Percentiles rank a stretch among this genome's conserved stretches.
Evolutionary conservation across 2,113 vertebrate species (phyloP).

Genomic region (Collichthys lucidus): DNA sequence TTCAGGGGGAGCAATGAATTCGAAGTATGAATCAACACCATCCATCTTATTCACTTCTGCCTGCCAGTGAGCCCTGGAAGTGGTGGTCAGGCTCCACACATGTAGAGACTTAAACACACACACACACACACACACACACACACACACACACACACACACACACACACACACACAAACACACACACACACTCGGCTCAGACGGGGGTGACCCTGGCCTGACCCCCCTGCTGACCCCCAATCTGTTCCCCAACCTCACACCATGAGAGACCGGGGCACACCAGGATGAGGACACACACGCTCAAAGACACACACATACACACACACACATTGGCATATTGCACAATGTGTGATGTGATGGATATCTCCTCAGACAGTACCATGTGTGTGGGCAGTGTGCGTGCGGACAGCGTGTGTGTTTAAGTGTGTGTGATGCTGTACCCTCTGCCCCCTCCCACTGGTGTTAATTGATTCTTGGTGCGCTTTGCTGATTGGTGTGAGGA

Average conservation of each 20-base stretch:
- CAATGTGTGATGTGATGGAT: conserved; percentile 80
- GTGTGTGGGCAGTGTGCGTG: conserved; percentile 79
- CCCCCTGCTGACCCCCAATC: conserved; percentile 87
- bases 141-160: conserved; percentile 48
- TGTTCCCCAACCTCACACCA: conserved; percentile 85
- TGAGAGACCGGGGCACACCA: conserved; percentile 77
- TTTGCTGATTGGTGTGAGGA: conserved; percentile 89
- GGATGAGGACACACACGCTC: conserved; percentile 67
- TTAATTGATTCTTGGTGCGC: conserved; percentile 88
- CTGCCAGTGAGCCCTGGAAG: conserved; percentile 65
- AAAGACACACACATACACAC: conserved; percentile 60
- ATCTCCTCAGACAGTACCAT: conserved; percentile 84
- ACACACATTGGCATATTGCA: conserved; percentile 68
- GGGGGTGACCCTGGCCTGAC: conserved; percentile 85
- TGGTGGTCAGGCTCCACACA: conserved; percentile 66
- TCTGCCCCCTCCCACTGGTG: conserved; percentile 88
- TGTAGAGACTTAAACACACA: conserved; percentile 39
- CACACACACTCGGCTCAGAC: too few species aligned
- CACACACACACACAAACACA: too few species aligned
- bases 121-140: neutral
- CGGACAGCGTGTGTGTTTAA: conserved; percentile 65
- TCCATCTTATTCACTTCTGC: conserved; percentile 80
- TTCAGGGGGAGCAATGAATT: conserved; percentile 78
- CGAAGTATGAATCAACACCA: conserved; percentile 79
- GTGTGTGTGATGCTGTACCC: conserved; percentile 79